A percentile compares a stretch with the other conserved stretches of the same genome.
These are phyloP conservation scores for Pyxicephalus adspersus DNA, from an alignment of 2,113 vertebrate species.

Conservation along the genomic window DNA sequence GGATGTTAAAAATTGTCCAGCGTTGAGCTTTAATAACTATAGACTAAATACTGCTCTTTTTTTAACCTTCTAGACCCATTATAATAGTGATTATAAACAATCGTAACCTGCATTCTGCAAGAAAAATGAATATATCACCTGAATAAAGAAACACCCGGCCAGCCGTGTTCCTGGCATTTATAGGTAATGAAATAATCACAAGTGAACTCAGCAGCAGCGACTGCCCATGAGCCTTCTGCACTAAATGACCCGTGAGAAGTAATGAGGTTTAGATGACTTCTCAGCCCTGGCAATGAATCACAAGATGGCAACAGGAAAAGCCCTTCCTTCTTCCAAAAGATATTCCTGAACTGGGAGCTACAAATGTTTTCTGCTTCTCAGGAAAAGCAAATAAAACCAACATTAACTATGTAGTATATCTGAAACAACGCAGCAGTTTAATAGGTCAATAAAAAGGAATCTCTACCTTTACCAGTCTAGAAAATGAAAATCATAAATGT, in stretches of 20 bases:
- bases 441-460: no score
- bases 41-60: neutral
- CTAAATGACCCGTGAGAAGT: slow-evolving; percentile 47
- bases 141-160: neutral
- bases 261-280: slow-evolving; percentile 43
- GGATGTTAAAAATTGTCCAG: no score
- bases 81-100: slow-evolving; percentile 2
- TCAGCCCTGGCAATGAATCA: slow-evolving; percentile 37
- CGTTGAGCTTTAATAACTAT: neutral
- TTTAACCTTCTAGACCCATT: neutral
- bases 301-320: neutral
- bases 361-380: neutral
- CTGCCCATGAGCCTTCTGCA: slow-evolving; percentile 21
- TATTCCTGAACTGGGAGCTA: neutral
- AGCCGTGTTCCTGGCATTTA: slow-evolving; percentile 13
- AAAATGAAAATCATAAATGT: no score
- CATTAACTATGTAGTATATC: neutral
- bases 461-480: no score
- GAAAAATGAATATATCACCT: slow-evolving; percentile 12
- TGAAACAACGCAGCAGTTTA: no score
- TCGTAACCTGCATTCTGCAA: neutral
- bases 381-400: neutral
- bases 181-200: slow-evolving; percentile 22
- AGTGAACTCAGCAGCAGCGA: slow-evolving; percentile 12
- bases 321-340: neutral